These are phyloP conservation scores for Drosophila anomalipes DNA, from an alignment of 2,888 invertebrate species.

Conservation along the genomic window DNA sequence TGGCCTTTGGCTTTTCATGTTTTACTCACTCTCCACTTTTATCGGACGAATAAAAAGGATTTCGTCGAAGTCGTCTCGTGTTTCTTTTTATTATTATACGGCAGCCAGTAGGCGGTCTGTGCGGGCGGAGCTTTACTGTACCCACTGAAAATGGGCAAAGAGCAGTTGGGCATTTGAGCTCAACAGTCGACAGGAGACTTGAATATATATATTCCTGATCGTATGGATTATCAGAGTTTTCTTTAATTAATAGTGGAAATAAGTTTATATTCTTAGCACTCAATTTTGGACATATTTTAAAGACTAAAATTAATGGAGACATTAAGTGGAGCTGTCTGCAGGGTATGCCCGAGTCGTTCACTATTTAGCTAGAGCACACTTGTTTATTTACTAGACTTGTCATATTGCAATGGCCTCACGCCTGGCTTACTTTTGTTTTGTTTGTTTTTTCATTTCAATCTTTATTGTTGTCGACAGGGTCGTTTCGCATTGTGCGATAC, in stretches of 20 bases:
- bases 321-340: not conserved
- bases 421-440: slow-evolving; percentile 29
- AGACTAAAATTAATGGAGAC: not conserved
- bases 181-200: not conserved
- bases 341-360: not conserved
- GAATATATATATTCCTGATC: not conserved
- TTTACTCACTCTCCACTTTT: slow-evolving; percentile 47
- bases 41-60: slow-evolving; percentile 79
- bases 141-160: not conserved
- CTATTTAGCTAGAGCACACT: not conserved
- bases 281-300: not conserved
- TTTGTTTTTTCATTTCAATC: slow-evolving; percentile 42
- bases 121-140: slow-evolving; percentile 26
- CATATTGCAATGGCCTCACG: slow-evolving; percentile 64
- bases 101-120: slow-evolving; percentile 53
- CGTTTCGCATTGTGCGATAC: slow-evolving; percentile 66
- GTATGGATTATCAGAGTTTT: not conserved
- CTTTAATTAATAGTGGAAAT: not conserved
- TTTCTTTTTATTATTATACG: slow-evolving; percentile 72
- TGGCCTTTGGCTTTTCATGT: slow-evolving; percentile 56
- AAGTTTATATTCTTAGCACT: not conserved
- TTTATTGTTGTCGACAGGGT: slow-evolving; percentile 44
- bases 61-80: slow-evolving; percentile 70
- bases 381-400: slow-evolving; percentile 71
- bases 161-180: not conserved